Conservation (phyloP, 2,888 invertebrate genomes). For the Hipparchia sbordonii region DNA sequence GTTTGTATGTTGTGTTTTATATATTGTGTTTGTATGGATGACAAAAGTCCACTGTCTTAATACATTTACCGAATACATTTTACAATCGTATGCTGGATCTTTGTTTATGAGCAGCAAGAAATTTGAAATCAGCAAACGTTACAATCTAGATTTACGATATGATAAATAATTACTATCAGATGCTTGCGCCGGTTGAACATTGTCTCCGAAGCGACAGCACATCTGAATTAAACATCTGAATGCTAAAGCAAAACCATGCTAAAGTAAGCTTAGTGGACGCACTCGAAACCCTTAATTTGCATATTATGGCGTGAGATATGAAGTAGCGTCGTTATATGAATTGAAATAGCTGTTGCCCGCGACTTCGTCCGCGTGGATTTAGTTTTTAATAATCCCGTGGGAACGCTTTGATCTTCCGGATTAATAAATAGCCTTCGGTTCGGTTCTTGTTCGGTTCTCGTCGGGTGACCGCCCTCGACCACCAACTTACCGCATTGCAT, state of each 20-base stretch:
- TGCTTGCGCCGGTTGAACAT: slow-evolving; percentile 3
- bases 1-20: too few relatives aligned
- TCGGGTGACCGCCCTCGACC: too few relatives aligned
- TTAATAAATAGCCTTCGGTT: too few relatives aligned
- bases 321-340: not conserved
- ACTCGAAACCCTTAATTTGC: not conserved
- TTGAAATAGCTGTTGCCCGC: not conserved
- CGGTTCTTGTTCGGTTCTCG: too few relatives aligned
- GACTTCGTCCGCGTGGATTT: too few relatives aligned
- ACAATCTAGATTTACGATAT: slow-evolving; percentile 9
- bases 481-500: too few relatives aligned
- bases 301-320: slow-evolving; percentile 3
- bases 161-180: slow-evolving; percentile 6
- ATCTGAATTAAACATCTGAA: slow-evolving; percentile 16
- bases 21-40: too few relatives aligned
- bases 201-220: not conserved
- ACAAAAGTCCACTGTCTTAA: not conserved
- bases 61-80: not conserved
- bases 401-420: too few relatives aligned
- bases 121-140: slow-evolving; percentile 5
- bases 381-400: too few relatives aligned
- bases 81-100: not conserved
- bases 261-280: slow-evolving; percentile 7
- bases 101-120: slow-evolving; percentile 6
- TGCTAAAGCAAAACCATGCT: slow-evolving; percentile 4